These are phyloP conservation scores for Cenopis cana DNA, from an alignment of 2,888 invertebrate genomes.

Conservation along the genomic window DNA sequence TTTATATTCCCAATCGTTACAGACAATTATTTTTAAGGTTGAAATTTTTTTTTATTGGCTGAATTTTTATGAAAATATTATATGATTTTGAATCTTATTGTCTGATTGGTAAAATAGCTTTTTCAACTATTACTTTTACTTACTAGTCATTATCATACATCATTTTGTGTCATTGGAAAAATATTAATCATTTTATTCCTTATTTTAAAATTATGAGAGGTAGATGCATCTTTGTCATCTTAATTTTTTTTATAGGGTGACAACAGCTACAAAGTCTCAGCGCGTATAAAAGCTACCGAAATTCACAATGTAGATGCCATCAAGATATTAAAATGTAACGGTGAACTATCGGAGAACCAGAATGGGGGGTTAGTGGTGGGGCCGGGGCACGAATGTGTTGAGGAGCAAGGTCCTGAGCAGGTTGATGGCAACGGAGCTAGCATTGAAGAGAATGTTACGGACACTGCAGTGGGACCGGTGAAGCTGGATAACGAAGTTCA, in stretches of 20 bases:
- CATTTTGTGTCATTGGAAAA: too few species aligned
- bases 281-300: constrained; percentile 62
- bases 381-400: constrained; percentile 60
- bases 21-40: too few species aligned
- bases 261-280: constrained; percentile 62
- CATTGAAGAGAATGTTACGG: constrained; percentile 43
- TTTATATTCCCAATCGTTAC: too few species aligned
- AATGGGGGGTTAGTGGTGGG: constrained; percentile 57
- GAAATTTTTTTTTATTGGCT: too few species aligned
- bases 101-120: too few species aligned
- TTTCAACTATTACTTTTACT: too few species aligned
- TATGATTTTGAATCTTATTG: too few species aligned
- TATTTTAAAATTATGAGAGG: too few species aligned
- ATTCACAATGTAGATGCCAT: constrained; percentile 54
- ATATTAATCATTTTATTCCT: too few species aligned
- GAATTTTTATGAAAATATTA: too few species aligned
- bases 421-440: constrained; percentile 49
- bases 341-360: constrained; percentile 58
- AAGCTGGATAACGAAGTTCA: constrained; percentile 75
- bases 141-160: too few species aligned
- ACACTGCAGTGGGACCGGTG: constrained; percentile 52
- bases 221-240: too few species aligned
- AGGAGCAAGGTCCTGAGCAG: constrained; percentile 46
- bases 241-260: constrained; percentile 59
- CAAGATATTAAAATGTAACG: constrained; percentile 65